A percentile compares a stretch with the other conserved stretches of the same genome.
phyloP scores from a whole-genome alignment of 2,113 vertebrate species.

The Oenanthe melanoleuca region DNA sequence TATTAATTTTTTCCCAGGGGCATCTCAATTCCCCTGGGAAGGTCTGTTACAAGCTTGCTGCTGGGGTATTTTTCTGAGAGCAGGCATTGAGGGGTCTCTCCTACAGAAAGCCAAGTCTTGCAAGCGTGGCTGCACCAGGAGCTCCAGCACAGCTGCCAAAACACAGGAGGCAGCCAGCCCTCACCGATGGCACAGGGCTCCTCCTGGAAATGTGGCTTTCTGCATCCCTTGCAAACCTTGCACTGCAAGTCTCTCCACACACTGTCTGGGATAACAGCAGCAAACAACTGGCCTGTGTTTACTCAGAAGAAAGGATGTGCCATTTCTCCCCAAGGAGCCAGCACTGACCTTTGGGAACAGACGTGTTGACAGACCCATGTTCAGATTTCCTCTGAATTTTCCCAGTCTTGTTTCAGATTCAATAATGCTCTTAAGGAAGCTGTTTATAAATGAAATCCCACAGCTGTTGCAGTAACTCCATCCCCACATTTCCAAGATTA shows the following conservation, averaged over 20 bases:
- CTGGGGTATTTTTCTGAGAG: background rate
- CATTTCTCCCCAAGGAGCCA: background rate
- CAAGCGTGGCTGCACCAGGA: fast-evolving
- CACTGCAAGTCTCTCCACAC: background rate
- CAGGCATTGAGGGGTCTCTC: background rate
- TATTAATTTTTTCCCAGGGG: background rate
- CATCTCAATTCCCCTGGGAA: background rate
- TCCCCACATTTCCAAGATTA: background rate
- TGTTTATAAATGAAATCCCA: background rate
- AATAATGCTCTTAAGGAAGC: background rate
- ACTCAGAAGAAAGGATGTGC: background rate
- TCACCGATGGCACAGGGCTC: fast-evolving
- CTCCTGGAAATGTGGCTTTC: background rate
- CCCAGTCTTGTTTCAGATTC: constrained; percentile 43
- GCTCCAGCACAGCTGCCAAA: background rate
- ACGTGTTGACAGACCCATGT: background rate
- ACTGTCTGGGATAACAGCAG: background rate
- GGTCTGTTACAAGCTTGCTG: background rate
- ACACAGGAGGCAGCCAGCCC: background rate
- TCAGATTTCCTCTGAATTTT: constrained; percentile 57
- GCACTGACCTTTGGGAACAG: background rate
- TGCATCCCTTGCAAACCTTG: background rate
- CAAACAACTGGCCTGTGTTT: background rate
- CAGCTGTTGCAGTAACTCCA: background rate
- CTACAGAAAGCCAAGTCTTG: background rate